A percentile compares a stretch with the other conserved stretches of the same genome.
Conservation (phyloP, 2,113 vertebrate species). For the Crypturellus undulatus region DNA sequence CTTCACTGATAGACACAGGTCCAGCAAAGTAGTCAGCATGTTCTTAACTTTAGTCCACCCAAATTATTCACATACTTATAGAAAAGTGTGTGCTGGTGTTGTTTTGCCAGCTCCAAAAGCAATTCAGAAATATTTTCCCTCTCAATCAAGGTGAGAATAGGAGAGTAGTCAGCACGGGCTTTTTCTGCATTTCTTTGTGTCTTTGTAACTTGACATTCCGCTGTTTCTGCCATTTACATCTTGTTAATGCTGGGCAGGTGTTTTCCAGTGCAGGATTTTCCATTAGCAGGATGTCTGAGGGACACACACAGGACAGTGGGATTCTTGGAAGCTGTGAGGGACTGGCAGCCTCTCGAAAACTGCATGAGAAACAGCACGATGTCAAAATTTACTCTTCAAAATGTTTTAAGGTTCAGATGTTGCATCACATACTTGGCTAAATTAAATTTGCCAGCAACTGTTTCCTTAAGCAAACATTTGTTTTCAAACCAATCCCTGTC, state of each 20-base stretch:
- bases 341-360: conserved; percentile 63
- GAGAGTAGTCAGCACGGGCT: conserved; percentile 56
- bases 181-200: conserved; percentile 68
- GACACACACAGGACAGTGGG: conserved; percentile 73
- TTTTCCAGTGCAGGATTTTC: conserved; percentile 75
- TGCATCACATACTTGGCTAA: conserved; percentile 66
- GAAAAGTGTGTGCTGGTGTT: not conserved
- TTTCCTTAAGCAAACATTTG: conserved; percentile 72
- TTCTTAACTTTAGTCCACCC: conserved; percentile 34
- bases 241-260: conserved; percentile 81
- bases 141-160: conserved; percentile 68
- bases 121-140: conserved; percentile 58
- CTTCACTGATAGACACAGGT: conserved; percentile 1
- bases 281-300: conserved; percentile 82
- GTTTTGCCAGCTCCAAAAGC: conserved; percentile 47
- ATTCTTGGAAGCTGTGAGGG: conserved; percentile 68
- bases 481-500: conserved; percentile 66
- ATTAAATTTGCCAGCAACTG: conserved; percentile 74
- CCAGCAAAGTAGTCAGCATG: conserved; percentile 51
- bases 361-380: conserved; percentile 23
- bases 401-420: conserved; percentile 50
- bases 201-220: conserved; percentile 68
- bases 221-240: conserved; percentile 77
- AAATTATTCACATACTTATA: conserved; percentile 29
- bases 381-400: conserved; percentile 41